Evolutionary conservation across 2,113 vertebrate genomes (phyloP).

Genomic region (Taxidea taxus): DNA sequence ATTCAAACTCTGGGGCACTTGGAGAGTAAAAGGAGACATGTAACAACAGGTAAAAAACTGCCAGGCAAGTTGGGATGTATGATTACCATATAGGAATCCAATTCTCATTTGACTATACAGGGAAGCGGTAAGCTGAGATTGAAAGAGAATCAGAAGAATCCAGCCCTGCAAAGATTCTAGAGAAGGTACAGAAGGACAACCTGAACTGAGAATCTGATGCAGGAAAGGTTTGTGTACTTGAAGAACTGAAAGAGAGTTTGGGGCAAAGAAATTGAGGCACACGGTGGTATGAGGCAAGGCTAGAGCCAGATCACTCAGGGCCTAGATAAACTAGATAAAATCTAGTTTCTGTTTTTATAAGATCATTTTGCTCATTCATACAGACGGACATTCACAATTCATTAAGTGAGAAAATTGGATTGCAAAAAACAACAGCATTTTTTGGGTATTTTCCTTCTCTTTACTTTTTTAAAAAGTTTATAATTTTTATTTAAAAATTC

Average conservation of each 20-base stretch:
- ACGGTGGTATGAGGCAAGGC: background rate
- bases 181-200: background rate
- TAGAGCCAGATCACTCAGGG: background rate
- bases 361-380: background rate
- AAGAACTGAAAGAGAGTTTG: background rate
- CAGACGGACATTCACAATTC: background rate
- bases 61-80: background rate
- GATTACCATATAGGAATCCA: background rate
- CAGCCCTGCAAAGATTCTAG: background rate
- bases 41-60: background rate
- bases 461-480: background rate
- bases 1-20: background rate
- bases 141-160: background rate
- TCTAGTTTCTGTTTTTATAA: background rate
- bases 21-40: background rate
- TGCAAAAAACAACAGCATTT: background rate
- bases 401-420: background rate
- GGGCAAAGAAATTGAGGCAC: background rate
- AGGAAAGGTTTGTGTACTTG: background rate
- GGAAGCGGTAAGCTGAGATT: background rate
- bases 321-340: background rate
- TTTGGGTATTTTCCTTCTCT: background rate
- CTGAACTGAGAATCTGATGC: background rate
- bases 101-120: background rate
- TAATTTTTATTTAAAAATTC: background rate